These are phyloP conservation scores for Macaria notata DNA, from an alignment of 2,888 invertebrate species.

Conservation along the genomic window DNA sequence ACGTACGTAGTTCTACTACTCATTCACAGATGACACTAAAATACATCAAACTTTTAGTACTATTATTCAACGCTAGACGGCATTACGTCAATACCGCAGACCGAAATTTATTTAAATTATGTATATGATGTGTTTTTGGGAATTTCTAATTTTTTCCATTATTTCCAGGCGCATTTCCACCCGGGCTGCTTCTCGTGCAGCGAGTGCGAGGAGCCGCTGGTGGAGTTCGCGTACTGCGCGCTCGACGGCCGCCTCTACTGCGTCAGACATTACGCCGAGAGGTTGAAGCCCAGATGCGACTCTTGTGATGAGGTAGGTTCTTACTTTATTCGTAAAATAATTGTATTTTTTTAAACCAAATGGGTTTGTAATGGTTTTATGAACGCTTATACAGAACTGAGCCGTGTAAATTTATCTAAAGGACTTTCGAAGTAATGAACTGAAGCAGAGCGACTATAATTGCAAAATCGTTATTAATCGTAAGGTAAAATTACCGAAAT, in stretches of 20 bases:
- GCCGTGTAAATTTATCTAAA: too few relatives aligned
- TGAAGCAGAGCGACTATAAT: too few relatives aligned
- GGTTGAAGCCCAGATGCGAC: slow-evolving; percentile 96
- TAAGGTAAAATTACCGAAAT: too few relatives aligned
- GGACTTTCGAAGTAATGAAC: too few relatives aligned
- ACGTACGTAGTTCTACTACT: slow-evolving; percentile 16
- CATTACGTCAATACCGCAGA: slow-evolving; percentile 7
- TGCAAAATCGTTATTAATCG: too few relatives aligned
- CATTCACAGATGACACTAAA: slow-evolving; percentile 37
- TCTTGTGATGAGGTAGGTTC: slow-evolving; percentile 98
- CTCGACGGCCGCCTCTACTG: slow-evolving; percentile 94
- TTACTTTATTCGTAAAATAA: too few relatives aligned
- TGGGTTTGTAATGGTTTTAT: too few relatives aligned
- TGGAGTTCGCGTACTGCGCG: slow-evolving; percentile 97
- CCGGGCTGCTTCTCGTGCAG: slow-evolving; percentile 96
- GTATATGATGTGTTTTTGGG: too few relatives aligned
- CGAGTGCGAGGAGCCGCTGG: slow-evolving; percentile 94
- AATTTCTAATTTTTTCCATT: too few relatives aligned
- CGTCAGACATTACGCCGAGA: slow-evolving; percentile 98
- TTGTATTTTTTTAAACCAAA: too few relatives aligned
- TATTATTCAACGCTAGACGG: slow-evolving; percentile 33
- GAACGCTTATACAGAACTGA: too few relatives aligned
- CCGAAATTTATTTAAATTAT: too few relatives aligned
- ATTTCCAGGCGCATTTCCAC: slow-evolving; percentile 88
- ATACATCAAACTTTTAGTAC: background rate